These are phyloP conservation scores for Hedya salicella DNA, from an alignment of 2,888 invertebrate species.

Conservation along the genomic window DNA sequence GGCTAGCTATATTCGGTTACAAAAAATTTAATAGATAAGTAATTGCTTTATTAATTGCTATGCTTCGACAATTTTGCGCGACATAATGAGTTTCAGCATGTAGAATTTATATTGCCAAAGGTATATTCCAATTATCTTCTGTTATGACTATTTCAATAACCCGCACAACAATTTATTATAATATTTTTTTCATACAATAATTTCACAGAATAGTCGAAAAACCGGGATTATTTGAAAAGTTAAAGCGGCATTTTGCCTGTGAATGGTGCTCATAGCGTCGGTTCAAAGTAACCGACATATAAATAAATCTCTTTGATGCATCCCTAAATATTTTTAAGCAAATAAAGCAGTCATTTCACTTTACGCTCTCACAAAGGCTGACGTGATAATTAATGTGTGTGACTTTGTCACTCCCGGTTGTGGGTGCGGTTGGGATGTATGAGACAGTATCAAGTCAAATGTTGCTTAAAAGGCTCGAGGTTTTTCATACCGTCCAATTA, in stretches of 20 bases:
- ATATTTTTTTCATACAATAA: background rate
- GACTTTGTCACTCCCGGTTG: constrained; percentile 35
- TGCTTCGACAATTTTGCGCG: background rate
- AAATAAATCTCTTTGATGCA: constrained; percentile 40
- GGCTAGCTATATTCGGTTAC: background rate
- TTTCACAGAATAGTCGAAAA: background rate
- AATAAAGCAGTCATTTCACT: constrained; percentile 52
- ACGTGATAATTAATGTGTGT: constrained; percentile 62
- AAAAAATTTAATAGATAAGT: background rate
- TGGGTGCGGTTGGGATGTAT: constrained; percentile 16
- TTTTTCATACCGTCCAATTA: background rate
- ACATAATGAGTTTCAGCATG: background rate
- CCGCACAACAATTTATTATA: background rate
- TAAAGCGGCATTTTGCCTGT: constrained; percentile 5
- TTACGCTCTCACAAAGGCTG: constrained; percentile 56
- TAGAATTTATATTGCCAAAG: too few species aligned
- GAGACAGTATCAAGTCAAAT: constrained; percentile 32
- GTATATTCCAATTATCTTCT: background rate
- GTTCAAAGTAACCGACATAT: constrained; percentile 26
- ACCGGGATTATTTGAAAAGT: constrained; percentile 5
- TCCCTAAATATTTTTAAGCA: constrained; percentile 37
- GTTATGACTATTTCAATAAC: background rate
- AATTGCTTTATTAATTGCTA: background rate
- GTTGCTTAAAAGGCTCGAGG: constrained; percentile 8
- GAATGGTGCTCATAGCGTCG: constrained; percentile 7